A percentile compares a stretch with the other conserved stretches of the same genome.
Evolutionary conservation across 2,113 vertebrate genomes (phyloP).

Genomic region (Ailurus styani): DNA sequence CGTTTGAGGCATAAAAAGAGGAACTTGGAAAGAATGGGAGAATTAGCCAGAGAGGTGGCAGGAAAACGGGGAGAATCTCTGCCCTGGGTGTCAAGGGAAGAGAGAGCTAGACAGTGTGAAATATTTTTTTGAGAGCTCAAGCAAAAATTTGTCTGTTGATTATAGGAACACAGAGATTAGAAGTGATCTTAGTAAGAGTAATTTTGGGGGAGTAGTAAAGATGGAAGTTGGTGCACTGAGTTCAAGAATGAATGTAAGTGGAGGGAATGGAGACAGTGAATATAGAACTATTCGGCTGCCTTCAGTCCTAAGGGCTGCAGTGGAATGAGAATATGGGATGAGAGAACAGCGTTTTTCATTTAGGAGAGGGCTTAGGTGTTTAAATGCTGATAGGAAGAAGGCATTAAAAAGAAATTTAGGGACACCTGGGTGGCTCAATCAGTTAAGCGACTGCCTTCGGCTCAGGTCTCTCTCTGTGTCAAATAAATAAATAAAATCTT

Average conservation of each 20-base stretch:
- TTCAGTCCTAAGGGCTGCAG: neutral
- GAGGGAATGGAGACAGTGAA: neutral
- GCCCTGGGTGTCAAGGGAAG: neutral
- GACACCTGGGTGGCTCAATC: too few relatives aligned
- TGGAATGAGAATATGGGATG: neutral
- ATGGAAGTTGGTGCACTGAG: neutral
- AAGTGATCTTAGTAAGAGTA: neutral
- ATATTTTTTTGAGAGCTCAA: neutral
- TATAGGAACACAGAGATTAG: neutral
- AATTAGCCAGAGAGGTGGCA: neutral
- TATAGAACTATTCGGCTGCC: neutral
- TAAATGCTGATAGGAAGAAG: neutral
- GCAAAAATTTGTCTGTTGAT: neutral
- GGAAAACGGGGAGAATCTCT: neutral
- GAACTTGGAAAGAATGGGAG: neutral
- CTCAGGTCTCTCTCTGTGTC: too few relatives aligned
- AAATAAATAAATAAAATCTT: too few relatives aligned
- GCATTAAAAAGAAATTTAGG: neutral
- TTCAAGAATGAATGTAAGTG: neutral
- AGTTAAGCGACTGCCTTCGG: too few relatives aligned
- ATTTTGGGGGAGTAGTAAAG: neutral
- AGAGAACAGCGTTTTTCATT: neutral
- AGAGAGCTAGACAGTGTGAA: neutral
- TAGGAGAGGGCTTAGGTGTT: neutral
- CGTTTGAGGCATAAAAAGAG: neutral